These are phyloP conservation scores for Calliopum simillimum DNA, from an alignment of 2,888 invertebrate species.

Conservation along the genomic window DNA sequence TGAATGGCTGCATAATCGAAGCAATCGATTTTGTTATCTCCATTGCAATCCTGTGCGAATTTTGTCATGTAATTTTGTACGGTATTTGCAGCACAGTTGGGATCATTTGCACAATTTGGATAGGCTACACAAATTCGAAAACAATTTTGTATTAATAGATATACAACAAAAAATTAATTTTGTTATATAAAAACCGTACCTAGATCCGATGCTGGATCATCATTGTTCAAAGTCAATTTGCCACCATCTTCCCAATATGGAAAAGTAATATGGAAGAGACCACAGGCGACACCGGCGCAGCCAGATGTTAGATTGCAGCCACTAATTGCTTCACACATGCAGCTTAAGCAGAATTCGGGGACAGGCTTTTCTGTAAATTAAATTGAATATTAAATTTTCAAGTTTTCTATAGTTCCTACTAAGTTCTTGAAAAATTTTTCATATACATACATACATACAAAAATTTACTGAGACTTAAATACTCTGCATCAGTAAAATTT, in stretches of 20 bases:
- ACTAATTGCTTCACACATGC: slow-evolving; percentile 84
- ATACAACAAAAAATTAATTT: background rate
- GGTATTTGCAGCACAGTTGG: slow-evolving; percentile 79
- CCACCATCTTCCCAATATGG: slow-evolving; percentile 84
- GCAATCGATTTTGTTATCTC: slow-evolving; percentile 79
- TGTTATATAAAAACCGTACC: slow-evolving; percentile 53
- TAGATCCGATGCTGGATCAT: slow-evolving; percentile 56
- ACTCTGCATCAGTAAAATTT: no score
- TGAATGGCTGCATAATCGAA: slow-evolving; percentile 87
- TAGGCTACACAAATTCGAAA: slow-evolving; percentile 54
- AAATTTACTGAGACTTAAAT: no score
- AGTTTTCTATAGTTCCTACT: no score
- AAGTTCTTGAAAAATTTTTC: no score
- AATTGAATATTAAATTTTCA: background rate
- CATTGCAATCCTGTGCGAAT: slow-evolving; percentile 79
- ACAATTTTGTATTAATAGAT: background rate
- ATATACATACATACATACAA: no score
- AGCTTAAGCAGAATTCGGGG: slow-evolving; percentile 81
- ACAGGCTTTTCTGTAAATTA: slow-evolving; percentile 68
- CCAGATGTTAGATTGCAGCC: slow-evolving; percentile 73
- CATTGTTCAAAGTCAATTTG: slow-evolving; percentile 63
- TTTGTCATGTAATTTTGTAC: slow-evolving; percentile 87
- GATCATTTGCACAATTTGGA: slow-evolving; percentile 78
- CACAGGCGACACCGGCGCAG: slow-evolving; percentile 74
- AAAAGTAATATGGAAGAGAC: slow-evolving; percentile 88